Base-by-base conservation (phyloP, 2,797 vertebrate genomes). In the Coregonus sp. region DNA sequence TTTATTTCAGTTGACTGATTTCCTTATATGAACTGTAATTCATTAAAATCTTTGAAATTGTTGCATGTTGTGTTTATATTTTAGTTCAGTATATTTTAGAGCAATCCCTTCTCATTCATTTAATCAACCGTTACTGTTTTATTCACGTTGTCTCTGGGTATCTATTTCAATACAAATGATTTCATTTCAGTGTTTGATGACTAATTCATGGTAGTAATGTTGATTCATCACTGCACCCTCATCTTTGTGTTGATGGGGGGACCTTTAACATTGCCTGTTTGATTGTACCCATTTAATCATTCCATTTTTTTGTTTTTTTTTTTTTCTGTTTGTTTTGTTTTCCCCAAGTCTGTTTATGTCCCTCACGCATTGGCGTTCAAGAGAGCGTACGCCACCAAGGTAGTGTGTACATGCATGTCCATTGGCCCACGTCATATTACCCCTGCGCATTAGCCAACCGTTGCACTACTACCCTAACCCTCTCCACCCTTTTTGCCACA, bases 351-450 rank as follows among this genome's bases (percentile, higher is more conserved):
- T 95, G 92, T 98, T 93, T 98, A 97, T 96, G 96, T 99, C 88
- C 97, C 97, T 94, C 97, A 97, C 86, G 96, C 96, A 91, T 93
- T 98, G 97, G 97, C 97, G 92, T 97, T 98, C 96, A 97, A 96
- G 96, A 98, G 97, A 94, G 96, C 96, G 81, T 97, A 95, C 74
- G 94, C 96, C 94, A 93, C 96, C 89, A 99, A 99, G 98, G 98
- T 99, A 99, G 97, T 95, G 95, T 97, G 91, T 91, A 87, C 87
- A 81, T 82, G 84, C 54, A 75, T 93, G 94, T 82, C 90, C 89
- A 72, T 87, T 88, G 83, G 92, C 89, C 74, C 81, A 70, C 82
- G 88, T 74, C 80, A 7, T 14, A 80, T 4, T 87, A 87, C 83
- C 78, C 80, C 73, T 81, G 89, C 92, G 95, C 95, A 96, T 95